phyloP scores from a whole-genome alignment of 1,140 invertebrate genomes.

The Procambarus virginalis region DNA sequence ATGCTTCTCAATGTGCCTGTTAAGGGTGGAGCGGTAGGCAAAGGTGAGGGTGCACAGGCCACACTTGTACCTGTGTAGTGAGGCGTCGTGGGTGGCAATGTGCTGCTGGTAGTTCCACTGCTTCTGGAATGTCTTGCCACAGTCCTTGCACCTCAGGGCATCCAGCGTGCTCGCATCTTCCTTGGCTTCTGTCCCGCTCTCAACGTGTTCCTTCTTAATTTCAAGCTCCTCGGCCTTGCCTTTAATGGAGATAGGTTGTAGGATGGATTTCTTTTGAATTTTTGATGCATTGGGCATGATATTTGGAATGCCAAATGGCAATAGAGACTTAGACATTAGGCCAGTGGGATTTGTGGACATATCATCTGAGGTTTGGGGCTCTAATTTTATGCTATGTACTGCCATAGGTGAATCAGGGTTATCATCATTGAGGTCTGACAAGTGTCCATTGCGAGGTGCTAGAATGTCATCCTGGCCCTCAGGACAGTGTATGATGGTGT shows the following conservation, averaged over 20 bases:
- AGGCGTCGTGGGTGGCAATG: conserved; percentile 70
- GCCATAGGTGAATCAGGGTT: not conserved
- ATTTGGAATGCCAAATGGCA: conserved; percentile 1
- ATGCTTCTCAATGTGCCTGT: conserved; percentile 69
- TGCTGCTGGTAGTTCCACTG: conserved; percentile 70
- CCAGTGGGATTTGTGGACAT: not conserved
- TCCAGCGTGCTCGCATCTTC: not conserved
- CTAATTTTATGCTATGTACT: conserved; percentile 48
- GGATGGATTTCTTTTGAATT: not conserved
- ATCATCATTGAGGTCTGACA: not conserved
- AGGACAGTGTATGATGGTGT: not conserved
- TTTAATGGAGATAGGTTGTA: conserved; percentile 2
- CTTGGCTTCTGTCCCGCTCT: not conserved
- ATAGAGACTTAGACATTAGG: not conserved
- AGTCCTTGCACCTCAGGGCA: conserved; percentile 58
- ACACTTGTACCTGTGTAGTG: conserved; percentile 70
- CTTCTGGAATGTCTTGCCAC: conserved; percentile 63
- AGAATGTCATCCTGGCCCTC: not conserved
- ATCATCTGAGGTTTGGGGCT: conserved; percentile 30
- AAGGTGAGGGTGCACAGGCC: conserved; percentile 67
- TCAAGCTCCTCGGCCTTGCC: not conserved
- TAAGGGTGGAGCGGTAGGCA: conserved; percentile 72
- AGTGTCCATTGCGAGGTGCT: not conserved
- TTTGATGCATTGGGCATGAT: not conserved
- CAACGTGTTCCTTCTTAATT: not conserved